Conservation (phyloP, 1,140 invertebrate species). For the Pomacea maculata region DNA sequence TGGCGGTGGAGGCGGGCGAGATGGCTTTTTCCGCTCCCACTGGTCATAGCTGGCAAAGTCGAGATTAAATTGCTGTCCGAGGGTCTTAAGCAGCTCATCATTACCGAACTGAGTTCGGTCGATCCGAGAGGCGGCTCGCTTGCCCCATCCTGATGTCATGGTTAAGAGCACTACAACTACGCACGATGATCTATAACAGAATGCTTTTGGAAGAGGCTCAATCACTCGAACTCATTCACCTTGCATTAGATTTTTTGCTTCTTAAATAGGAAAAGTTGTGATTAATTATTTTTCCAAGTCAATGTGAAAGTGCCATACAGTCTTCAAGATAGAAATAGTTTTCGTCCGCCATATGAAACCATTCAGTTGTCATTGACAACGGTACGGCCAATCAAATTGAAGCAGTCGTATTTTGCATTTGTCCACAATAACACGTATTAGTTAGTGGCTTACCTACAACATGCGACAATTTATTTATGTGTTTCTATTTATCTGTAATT, state of each 20-base stretch:
- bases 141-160: conserved; percentile 44
- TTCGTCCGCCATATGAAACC: too few relatives aligned
- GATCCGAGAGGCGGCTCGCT: conserved; percentile 38
- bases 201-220: neutral
- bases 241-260: neutral
- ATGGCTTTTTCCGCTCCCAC: conserved; percentile 43
- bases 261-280: too few relatives aligned
- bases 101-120: conserved; percentile 46
- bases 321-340: too few relatives aligned
- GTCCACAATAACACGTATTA: too few relatives aligned
- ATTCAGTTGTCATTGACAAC: too few relatives aligned
- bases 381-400: too few relatives aligned
- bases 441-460: too few relatives aligned
- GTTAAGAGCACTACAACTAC: neutral
- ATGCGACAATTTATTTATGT: too few relatives aligned
- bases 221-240: neutral
- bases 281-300: too few relatives aligned
- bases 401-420: too few relatives aligned
- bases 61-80: conserved; percentile 50
- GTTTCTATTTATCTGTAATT: too few relatives aligned
- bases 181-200: neutral
- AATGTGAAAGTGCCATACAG: too few relatives aligned
- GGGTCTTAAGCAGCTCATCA: conserved; percentile 48
- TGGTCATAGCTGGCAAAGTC: conserved; percentile 49
- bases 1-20: conserved; percentile 10